Conservation (phyloP, 2,797 vertebrate species). For the Syngnathus acus region DNA sequence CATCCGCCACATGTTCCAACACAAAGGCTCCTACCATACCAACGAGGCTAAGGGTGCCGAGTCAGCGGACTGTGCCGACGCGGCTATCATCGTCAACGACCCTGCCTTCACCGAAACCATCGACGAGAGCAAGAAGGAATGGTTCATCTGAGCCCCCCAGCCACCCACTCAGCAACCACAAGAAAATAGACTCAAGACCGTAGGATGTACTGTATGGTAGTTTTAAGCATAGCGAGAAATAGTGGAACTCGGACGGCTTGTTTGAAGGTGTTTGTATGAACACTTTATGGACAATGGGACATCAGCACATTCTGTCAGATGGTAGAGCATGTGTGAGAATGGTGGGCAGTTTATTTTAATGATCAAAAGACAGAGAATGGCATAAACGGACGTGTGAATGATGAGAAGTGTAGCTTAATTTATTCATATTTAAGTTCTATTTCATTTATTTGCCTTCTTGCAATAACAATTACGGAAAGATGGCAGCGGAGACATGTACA, state of each 20-base stretch:
- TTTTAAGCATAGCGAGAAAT: conserved; percentile 26
- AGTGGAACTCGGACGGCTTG: conserved; percentile 33
- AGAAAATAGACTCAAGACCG: conserved; percentile 15
- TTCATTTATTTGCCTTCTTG: background rate
- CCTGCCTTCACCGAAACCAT: conserved; percentile 97
- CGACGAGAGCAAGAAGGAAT: conserved; percentile 97
- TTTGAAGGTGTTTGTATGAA: conserved; percentile 12
- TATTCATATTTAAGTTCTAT: background rate
- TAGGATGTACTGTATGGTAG: conserved; percentile 36
- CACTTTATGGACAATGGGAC: conserved; percentile 13
- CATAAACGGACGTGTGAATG: background rate
- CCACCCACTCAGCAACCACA: too few species aligned
- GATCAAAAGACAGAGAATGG: background rate
- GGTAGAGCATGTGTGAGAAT: background rate
- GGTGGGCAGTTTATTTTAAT: background rate
- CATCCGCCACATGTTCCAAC: conserved; percentile 93
- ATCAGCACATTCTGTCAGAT: background rate
- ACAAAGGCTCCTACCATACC: conserved; percentile 98
- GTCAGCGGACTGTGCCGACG: conserved; percentile 89
- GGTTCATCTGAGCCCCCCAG: conserved; percentile 81
- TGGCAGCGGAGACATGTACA: background rate
- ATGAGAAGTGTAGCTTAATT: background rate
- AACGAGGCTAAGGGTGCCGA: conserved; percentile 96
- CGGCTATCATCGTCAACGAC: conserved; percentile 95
- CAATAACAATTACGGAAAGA: background rate